phyloP scores from a whole-genome alignment of 2,888 invertebrate genomes.

The Sthenelais limicola region DNA sequence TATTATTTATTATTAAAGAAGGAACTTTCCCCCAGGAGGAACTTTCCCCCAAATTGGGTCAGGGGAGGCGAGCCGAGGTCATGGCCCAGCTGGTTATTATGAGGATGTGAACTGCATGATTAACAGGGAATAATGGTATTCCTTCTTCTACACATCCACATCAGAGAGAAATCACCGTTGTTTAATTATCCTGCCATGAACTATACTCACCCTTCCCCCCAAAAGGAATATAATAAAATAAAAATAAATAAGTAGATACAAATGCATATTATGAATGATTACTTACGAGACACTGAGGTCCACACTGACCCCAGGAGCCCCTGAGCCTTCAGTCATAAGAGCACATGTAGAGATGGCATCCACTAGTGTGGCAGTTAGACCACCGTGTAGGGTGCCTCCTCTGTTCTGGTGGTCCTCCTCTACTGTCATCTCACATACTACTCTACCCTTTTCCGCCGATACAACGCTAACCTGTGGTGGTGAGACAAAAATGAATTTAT shows the following conservation, averaged over 20 bases:
- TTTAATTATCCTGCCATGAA: no score
- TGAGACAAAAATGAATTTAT: conserved; percentile 9
- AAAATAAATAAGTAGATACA: neutral
- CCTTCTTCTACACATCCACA: no score
- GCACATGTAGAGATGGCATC: conserved; percentile 86
- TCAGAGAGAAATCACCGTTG: no score
- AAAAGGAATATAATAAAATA: no score
- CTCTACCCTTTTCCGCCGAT: conserved; percentile 78
- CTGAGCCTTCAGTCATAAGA: conserved; percentile 78
- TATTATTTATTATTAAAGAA: no score
- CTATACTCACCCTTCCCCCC: no score
- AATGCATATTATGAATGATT: neutral
- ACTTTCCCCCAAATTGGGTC: no score
- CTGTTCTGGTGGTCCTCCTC: conserved; percentile 83
- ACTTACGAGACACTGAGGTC: conserved; percentile 86
- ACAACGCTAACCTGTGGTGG: conserved; percentile 47
- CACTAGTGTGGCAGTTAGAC: conserved; percentile 85
- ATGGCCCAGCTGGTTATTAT: no score
- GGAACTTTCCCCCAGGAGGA: no score
- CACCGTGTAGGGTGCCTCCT: conserved; percentile 86
- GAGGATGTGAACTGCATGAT: no score
- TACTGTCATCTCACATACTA: conserved; percentile 84
- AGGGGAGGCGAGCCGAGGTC: no score
- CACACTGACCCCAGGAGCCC: conserved; percentile 83
- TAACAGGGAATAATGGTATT: no score